phyloP scores from a whole-genome alignment of 2,797 vertebrate genomes.

The Parotocinclus haroldoi region DNA sequence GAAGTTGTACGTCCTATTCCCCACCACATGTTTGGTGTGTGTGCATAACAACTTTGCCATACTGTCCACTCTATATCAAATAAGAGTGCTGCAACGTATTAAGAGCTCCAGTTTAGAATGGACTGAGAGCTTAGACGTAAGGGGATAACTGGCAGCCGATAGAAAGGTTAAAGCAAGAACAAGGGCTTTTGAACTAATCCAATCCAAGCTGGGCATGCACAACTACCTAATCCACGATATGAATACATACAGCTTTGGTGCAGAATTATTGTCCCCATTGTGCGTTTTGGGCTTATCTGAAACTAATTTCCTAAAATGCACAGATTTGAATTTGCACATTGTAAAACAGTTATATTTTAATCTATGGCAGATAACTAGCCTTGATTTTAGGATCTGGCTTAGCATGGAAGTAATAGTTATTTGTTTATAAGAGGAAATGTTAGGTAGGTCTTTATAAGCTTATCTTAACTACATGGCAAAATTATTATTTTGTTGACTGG shows the following conservation, averaged over 20 bases:
- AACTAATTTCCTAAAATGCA: too few relatives aligned
- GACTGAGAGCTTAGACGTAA: constrained; percentile 54
- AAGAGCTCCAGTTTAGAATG: constrained; percentile 41
- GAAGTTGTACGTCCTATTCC: background rate
- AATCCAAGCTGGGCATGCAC: constrained; percentile 3
- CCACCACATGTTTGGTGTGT: background rate
- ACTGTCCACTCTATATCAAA: background rate
- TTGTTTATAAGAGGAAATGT: too few relatives aligned
- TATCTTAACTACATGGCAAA: background rate
- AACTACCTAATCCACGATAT: background rate
- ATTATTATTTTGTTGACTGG: background rate
- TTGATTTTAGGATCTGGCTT: too few relatives aligned
- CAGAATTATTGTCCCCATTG: too few relatives aligned
- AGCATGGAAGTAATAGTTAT: too few relatives aligned
- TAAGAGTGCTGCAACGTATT: constrained; percentile 44
- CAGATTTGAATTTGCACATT: too few relatives aligned
- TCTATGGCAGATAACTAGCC: too few relatives aligned
- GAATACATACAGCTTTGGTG: too few relatives aligned
- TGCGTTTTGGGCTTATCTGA: too few relatives aligned
- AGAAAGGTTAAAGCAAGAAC: constrained; percentile 47
- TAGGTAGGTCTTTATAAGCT: background rate
- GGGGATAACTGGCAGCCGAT: constrained; percentile 50
- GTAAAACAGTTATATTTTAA: too few relatives aligned
- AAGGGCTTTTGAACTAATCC: constrained; percentile 26
- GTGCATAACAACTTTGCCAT: too few relatives aligned